These are phyloP conservation scores for Gerris lacustris DNA, from an alignment of 2,888 invertebrate species.

Conservation along the genomic window DNA sequence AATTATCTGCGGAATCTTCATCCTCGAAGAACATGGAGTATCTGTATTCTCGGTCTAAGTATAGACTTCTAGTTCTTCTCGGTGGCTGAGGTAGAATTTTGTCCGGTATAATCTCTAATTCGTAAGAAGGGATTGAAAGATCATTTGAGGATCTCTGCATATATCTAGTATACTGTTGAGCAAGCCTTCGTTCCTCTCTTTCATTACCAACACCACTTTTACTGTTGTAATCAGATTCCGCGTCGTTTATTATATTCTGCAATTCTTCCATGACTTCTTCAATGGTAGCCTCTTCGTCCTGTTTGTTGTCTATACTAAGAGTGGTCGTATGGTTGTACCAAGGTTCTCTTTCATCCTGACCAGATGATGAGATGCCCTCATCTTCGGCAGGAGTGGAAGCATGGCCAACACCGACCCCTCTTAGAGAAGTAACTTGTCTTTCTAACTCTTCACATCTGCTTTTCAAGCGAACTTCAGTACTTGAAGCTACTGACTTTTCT, in stretches of 20 bases:
- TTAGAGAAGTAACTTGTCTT: slow-evolving; percentile 52
- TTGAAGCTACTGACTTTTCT: slow-evolving; percentile 60
- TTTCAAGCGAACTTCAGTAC: slow-evolving; percentile 60
- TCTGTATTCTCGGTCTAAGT: slow-evolving; percentile 41
- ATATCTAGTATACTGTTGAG: slow-evolving; percentile 26
- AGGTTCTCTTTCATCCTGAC: slow-evolving; percentile 46
- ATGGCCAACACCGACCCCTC: slow-evolving; percentile 32
- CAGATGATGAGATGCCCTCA: slow-evolving; percentile 78
- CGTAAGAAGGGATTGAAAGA: slow-evolving; percentile 13
- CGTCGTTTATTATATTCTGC: slow-evolving; percentile 71
- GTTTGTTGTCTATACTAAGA: slow-evolving; percentile 41
- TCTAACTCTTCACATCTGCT: slow-evolving; percentile 63
- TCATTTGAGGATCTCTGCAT: slow-evolving; percentile 21
- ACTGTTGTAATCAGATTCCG: slow-evolving; percentile 51
- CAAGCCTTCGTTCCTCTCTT: slow-evolving; percentile 27
- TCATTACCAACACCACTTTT: slow-evolving; percentile 39
- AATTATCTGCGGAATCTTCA: slow-evolving; percentile 44
- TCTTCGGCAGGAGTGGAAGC: slow-evolving; percentile 59
- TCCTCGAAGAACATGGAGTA: slow-evolving; percentile 34
- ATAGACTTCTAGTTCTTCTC: slow-evolving; percentile 56
- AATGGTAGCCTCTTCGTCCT: slow-evolving; percentile 58
- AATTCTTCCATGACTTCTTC: slow-evolving; percentile 79
- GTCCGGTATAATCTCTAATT: slow-evolving; percentile 45
- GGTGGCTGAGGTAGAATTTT: slow-evolving; percentile 72
- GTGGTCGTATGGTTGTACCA: slow-evolving; percentile 50